Percentiles rank a stretch among this genome's conserved stretches.
Evolutionary conservation across 2,113 vertebrate genomes (phyloP).

Genomic region (Heteronetta atricapilla): DNA sequence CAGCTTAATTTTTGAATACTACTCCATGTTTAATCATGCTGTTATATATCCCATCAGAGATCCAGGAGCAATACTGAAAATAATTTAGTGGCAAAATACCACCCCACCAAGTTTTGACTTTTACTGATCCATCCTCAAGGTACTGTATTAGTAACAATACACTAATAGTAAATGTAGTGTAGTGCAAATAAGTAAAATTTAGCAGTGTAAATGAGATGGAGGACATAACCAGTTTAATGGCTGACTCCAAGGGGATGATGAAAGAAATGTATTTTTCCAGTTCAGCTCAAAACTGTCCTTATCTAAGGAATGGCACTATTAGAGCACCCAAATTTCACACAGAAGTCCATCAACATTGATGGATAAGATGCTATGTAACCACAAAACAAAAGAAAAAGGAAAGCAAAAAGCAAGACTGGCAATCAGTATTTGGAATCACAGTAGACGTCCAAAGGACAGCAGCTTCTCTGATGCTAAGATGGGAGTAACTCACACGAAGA

Average conservation of each 20-base stretch:
- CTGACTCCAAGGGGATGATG: neutral
- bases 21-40: neutral
- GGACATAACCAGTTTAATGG: neutral
- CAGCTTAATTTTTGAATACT: neutral
- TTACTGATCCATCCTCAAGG: neutral
- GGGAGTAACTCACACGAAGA: neutral
- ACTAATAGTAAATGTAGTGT: too few relatives aligned
- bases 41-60: neutral
- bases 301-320: neutral
- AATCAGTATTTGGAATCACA: neutral
- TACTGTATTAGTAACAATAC: neutral
- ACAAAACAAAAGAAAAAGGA: neutral
- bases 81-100: neutral
- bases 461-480: neutral
- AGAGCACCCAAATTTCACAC: neutral
- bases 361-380: neutral
- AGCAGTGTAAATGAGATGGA: neutral
- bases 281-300: neutral
- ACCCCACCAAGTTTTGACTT: neutral
- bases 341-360: rapidly evolving
- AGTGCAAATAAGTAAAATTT: too few relatives aligned
- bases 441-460: neutral
- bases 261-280: neutral
- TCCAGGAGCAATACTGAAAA: neutral
- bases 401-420: neutral